Evolutionary conservation across 2,888 invertebrate genomes (phyloP), one percentile per base, ranked within the genome.

Genomic region (Athalia circularis): DNA sequence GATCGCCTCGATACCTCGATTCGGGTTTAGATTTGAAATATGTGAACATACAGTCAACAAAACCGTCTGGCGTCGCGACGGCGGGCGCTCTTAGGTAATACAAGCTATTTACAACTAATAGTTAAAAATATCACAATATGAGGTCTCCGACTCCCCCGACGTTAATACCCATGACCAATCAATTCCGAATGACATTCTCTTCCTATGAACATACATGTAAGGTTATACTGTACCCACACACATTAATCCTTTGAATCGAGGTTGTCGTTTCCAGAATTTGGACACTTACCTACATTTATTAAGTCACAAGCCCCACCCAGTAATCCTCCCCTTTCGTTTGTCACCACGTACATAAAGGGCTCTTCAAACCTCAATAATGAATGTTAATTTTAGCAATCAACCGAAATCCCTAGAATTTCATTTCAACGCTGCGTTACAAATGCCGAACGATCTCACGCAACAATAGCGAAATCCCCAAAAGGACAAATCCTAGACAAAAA

Each of bases 331-430:
- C 72, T 72, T 72, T 72, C 72, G 57, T 72, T 72, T 72, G 59
- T 72, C 59, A 59, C 72, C 72, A 57, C 72, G 59, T 59, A 59
- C 57, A 72, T 72, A 72, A 72, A 72, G 72, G 72, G n/a, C 59
- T 45, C 57, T 59, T 45, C 15, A 72, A 59, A 72, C 59, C 59
- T 59, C 47, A 59, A 72, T 72, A 72, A 72, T 72, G 59, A 72
- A 72, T 72, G 72, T 72, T 72, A 72, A 72, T 72, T 72, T 72
- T 72, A 72, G 72, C 72, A 59, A 72, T 57, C 72, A 72, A 59
- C 72, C 72, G 59, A 72, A 72, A 72, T 57, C 57, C 72, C 52
- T 9, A 45, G 48, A 59, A 59, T 59, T 72, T 47, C 72, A 47
- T 57, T 72, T 59, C 59, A 72, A 59, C 72, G 47, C 3, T 72